phyloP scores from a whole-genome alignment of 2,113 vertebrate species.

The Mustelus asterias region DNA sequence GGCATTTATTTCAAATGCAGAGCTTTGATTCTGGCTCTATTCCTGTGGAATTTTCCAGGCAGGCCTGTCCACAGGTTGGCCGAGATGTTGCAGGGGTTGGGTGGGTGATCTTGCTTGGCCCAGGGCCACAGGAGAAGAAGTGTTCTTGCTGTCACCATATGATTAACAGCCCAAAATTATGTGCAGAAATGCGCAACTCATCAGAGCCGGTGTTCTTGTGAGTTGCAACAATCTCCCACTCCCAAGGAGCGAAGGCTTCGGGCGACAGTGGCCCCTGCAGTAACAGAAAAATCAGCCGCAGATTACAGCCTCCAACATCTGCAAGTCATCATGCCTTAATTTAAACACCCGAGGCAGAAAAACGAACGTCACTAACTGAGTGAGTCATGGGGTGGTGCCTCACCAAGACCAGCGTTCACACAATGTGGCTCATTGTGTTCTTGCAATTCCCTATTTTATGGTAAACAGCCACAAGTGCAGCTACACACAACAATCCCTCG shows the following conservation, averaged over 20 bases:
- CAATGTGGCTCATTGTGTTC: conserved; percentile 30
- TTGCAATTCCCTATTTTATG: background rate
- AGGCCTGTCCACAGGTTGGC: background rate
- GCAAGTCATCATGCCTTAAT: conserved; percentile 23
- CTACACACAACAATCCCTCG: background rate
- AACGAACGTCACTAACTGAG: conserved; percentile 12
- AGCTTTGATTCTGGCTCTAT: background rate
- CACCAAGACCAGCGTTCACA: background rate
- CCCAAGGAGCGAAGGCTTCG: background rate
- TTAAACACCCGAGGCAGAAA: background rate
- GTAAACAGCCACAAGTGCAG: background rate
- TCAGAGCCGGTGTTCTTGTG: background rate
- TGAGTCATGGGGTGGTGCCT: conserved; percentile 30
- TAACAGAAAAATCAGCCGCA: background rate
- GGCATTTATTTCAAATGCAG: background rate
- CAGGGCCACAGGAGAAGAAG: background rate
- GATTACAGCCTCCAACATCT: conserved; percentile 25
- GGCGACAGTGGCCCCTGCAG: background rate
- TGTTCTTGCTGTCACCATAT: background rate
- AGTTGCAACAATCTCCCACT: background rate
- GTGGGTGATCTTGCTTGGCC: background rate
- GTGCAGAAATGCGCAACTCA: background rate
- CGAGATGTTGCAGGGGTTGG: background rate
- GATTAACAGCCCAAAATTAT: background rate
- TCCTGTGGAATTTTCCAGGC: background rate